Evolutionary conservation across 2,888 invertebrate genomes (phyloP), one percentile per base, ranked within the genome.

Genomic region (Camptogramma bilineatum): DNA sequence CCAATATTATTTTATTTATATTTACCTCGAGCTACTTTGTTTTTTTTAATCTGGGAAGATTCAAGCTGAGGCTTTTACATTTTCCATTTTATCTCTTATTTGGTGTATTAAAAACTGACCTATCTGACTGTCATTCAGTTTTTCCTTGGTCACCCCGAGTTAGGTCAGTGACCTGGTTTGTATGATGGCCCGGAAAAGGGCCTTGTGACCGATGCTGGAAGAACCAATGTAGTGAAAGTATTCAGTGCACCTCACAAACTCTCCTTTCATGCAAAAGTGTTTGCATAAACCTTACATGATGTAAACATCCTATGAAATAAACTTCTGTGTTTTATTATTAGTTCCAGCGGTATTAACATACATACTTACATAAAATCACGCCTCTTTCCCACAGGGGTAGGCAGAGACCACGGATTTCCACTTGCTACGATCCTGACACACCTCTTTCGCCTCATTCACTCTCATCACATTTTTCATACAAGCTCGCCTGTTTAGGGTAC

Each of bases 81-180:
- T 1, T 28, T 28, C 24, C 24, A 34, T 34, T 28, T 28, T 4
- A 13, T 10, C 34, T 39, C 13, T 39, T 39, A 8, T 13, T 39
- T 13, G 34, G 13, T 39, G 34, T 39, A 39, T 13, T 39, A 42
- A 44, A 8, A 44, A 13, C 44, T 42, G 42, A 42, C 44, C 16
- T 39, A n/a, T 42, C 18, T 18, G 9, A 18, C 13, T 47, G 13
- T n/a, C 19, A 52, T 52, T 52, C 13, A 39, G 34, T 51, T 1
- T 17, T 18, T 28, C 44, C 17, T 54, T 44, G 24, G 17, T 44
- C 44, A 44, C 44, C 44, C 46, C n/a, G 7, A 13, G 44, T 54
- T 24, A 54, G 54, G 54, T 54, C 54, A 39, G 59, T 42, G 21
- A 56, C 44, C 42, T 62, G 19, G 44, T 54, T 46, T 10, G 54